A percentile compares a stretch with the other conserved stretches of the same genome.
Evolutionary conservation across 2,888 invertebrate species (phyloP).

Genomic region (Halictus ligatus): DNA sequence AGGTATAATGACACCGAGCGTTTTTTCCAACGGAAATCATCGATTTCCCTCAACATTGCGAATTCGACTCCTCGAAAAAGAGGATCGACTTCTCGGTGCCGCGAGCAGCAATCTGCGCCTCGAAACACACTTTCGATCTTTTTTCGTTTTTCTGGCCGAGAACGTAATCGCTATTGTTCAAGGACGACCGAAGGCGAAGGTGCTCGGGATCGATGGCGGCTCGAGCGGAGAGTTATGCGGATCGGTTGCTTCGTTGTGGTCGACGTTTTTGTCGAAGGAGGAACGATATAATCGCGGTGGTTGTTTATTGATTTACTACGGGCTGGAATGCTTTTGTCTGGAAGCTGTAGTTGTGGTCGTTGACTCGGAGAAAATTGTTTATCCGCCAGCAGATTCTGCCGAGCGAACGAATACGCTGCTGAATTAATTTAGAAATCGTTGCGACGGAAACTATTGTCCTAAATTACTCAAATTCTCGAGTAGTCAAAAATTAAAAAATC

Average conservation of each 20-base stretch:
- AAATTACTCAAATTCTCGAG: not conserved
- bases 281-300: slow-evolving; percentile 2
- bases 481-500: too few species aligned
- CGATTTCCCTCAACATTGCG: not conserved
- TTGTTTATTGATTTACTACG: not conserved
- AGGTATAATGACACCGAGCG: not conserved
- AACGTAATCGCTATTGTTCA: slow-evolving; percentile 1
- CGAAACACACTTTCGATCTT: slow-evolving; percentile 7
- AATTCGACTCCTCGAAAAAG: not conserved
- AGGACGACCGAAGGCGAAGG: slow-evolving; percentile 5
- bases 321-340: slow-evolving; percentile 8
- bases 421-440: not conserved
- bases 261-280: not conserved
- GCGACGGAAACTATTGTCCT: not conserved
- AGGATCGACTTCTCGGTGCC: not conserved
- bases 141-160: slow-evolving; percentile 3
- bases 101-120: not conserved
- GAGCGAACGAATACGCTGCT: not conserved
- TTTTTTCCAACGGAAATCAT: not conserved
- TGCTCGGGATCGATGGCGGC: not conserved
- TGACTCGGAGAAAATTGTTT: not conserved
- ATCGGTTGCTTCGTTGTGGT: not conserved
- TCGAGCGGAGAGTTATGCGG: not conserved
- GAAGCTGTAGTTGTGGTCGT: not conserved
- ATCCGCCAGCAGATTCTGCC: not conserved